These are phyloP conservation scores for Drosophila mimetica DNA, from an alignment of 2,888 invertebrate genomes.

Conservation along the genomic window DNA sequence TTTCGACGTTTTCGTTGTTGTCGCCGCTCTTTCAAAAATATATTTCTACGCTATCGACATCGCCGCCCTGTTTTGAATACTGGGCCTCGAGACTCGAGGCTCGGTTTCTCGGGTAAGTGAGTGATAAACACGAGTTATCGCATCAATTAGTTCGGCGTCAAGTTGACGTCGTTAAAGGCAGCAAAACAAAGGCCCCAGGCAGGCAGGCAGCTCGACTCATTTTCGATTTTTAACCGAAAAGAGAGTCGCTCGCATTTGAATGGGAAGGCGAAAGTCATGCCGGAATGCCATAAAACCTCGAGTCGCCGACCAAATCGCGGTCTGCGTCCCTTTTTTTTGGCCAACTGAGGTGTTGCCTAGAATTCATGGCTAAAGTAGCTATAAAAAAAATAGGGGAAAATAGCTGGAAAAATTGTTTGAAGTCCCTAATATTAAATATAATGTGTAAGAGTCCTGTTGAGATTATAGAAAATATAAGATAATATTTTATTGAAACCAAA, in stretches of 20 bases:
- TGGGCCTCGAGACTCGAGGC: slow-evolving; percentile 2
- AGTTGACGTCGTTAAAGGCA: slow-evolving; percentile 76
- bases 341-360: slow-evolving; percentile 9
- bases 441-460: too few species aligned
- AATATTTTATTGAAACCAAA: too few species aligned
- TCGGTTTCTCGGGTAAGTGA: slow-evolving; percentile 63
- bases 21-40: slow-evolving; percentile 55
- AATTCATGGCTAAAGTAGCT: slow-evolving; percentile 3
- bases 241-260: slow-evolving; percentile 4
- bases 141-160: slow-evolving; percentile 79
- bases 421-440: too few species aligned
- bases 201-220: slow-evolving; percentile 32
- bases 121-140: slow-evolving; percentile 79
- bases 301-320: slow-evolving; percentile 21
- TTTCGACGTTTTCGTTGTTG: slow-evolving; percentile 1
- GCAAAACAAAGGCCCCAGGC: slow-evolving; percentile 48
- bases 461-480: too few species aligned
- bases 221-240: slow-evolving; percentile 21
- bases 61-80: slow-evolving; percentile 38
- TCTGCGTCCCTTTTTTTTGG: slow-evolving; percentile 17
- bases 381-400: neutral
- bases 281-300: slow-evolving; percentile 44
- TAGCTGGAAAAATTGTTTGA: neutral
- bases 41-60: slow-evolving; percentile 64
- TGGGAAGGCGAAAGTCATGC: slow-evolving; percentile 41